These are phyloP conservation scores for Aphis craccivora DNA, from an alignment of 1,140 invertebrate species.

Conservation along the genomic window DNA sequence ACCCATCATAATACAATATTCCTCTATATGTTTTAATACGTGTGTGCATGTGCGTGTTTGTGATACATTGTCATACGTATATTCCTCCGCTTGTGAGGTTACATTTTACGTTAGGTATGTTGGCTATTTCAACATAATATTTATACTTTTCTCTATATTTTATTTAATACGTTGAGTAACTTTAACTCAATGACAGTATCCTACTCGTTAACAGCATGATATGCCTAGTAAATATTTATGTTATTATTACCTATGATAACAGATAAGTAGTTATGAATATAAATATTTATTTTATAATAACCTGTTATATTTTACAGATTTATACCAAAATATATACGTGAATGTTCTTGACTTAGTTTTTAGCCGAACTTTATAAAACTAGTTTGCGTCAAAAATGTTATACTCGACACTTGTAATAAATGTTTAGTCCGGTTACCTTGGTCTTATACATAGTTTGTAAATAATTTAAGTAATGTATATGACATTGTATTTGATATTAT, in stretches of 20 bases:
- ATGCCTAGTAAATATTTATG: background rate
- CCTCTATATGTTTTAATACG: background rate
- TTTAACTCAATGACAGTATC: background rate
- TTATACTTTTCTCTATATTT: background rate
- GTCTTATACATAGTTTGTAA: background rate
- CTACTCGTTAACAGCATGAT: background rate
- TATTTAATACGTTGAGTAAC: background rate
- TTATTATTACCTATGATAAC: background rate
- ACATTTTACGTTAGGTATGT: background rate
- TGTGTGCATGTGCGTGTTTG: background rate
- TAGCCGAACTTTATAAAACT: background rate
- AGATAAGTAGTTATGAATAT: background rate
- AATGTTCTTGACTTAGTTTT: background rate
- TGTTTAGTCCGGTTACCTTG: background rate
- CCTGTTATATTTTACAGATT: background rate
- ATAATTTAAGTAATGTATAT: background rate
- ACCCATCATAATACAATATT: background rate
- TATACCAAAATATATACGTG: background rate
- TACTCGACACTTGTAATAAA: background rate
- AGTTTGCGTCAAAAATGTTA: background rate
- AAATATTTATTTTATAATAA: background rate
- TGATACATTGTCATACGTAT: too few relatives aligned
- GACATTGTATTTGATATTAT: background rate
- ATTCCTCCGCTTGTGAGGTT: background rate
- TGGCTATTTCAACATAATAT: background rate